These are phyloP conservation scores for Stegodyphus mimosarum DNA, from an alignment of 1,140 invertebrate species.

Conservation along the genomic window DNA sequence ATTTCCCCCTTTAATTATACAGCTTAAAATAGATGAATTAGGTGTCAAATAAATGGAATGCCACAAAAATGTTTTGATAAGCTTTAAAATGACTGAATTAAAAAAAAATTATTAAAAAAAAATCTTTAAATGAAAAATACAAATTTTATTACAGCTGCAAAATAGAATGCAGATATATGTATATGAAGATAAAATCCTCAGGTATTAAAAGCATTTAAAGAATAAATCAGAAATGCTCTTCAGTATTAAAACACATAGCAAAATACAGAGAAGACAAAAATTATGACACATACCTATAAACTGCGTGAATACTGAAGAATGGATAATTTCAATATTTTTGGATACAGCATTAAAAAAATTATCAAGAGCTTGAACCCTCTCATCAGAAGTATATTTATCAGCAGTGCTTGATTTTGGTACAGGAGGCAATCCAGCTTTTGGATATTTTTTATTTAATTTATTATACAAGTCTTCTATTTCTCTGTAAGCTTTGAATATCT, in stretches of 20 bases:
- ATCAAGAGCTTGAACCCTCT: slow-evolving; percentile 40
- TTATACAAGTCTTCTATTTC: slow-evolving; percentile 52
- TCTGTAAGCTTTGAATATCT: slow-evolving; percentile 53
- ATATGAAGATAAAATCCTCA: no score
- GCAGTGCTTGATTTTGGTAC: slow-evolving; percentile 32
- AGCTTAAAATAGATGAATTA: no score
- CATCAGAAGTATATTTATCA: slow-evolving; percentile 15
- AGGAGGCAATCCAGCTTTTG: slow-evolving; percentile 33
- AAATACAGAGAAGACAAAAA: not conserved
- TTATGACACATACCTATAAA: slow-evolving; percentile 40
- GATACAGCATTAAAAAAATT: slow-evolving; percentile 39
- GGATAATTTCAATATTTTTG: slow-evolving; percentile 28
- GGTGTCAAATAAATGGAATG: no score
- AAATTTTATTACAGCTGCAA: no score
- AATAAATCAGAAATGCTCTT: no score
- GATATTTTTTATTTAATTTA: slow-evolving; percentile 47
- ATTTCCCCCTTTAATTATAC: no score
- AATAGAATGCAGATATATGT: no score
- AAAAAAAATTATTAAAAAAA: no score
- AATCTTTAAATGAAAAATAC: no score
- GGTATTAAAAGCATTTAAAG: no score
- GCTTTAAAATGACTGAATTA: no score
- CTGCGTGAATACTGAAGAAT: slow-evolving; percentile 47
- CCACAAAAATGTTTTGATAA: no score
- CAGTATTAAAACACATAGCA: not conserved